Evolutionary conservation across 2,797 vertebrate genomes (phyloP), one percentile per base, ranked within the genome.

Genomic region (Typhlichthys eigenmanni): DNA sequence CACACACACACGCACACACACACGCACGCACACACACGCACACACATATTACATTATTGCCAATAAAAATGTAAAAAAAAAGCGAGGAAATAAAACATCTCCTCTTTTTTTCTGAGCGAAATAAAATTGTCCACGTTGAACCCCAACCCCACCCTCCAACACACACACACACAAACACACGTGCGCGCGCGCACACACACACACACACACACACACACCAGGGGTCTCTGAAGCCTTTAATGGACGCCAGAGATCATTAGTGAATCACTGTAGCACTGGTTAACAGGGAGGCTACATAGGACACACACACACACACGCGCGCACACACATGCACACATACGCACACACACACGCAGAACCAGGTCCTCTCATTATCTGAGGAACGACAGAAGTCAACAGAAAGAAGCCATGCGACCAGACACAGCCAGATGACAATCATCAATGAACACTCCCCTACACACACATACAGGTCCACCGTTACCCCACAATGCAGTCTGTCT

Each of bases 241-340:
- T 90, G 87, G 84, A 71, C 86, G 88, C 87, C 85, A 72, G 73
- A 58, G 62, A 86, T 91, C 86, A 86, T 92, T 91, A 88, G 84
- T 78, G 81, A 86, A 85, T 88, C 81, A 82, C 86, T 87, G 90
- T 83, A 74, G 78, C 64, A 79, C 55, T 76, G 71, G 81, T 76
- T 73, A 67, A 82, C 75, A 76, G 71, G 53, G 58, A 69, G 49
- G 68, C 71, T 47, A 64, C 61, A 64, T 38, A 56, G 32, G 6
- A 16, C 19, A 16, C 13, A 52, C 13, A 16, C 57, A 13, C 12
- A 29, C 46, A 53, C 50, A 55, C 47, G 51, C 56, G 49, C 43
- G 55, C 48, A 17, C 53, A 34, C 52, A 43, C 47, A 66, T 47
- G 47, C 60, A 58, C 66, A 67, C 64, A 45, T 60, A 56, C 62